Percentiles rank a stretch among this genome's conserved stretches.
These are phyloP conservation scores for Melieria picta DNA, from an alignment of 2,888 invertebrate genomes.

Conservation along the genomic window DNA sequence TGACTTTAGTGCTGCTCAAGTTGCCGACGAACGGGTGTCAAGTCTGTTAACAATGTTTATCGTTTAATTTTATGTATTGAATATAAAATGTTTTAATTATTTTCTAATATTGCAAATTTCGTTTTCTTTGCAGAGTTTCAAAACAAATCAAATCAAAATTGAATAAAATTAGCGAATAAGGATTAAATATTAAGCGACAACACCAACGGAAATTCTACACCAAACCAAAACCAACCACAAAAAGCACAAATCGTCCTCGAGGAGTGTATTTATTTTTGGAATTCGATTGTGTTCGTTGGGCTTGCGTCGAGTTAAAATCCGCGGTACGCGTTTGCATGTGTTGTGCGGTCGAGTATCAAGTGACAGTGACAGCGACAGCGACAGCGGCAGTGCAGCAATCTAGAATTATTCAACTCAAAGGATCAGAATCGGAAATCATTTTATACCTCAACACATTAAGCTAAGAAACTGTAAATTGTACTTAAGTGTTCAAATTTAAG, in stretches of 20 bases:
- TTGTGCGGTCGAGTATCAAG: constrained; percentile 6
- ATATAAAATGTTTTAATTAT: constrained; percentile 2
- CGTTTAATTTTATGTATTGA: background rate
- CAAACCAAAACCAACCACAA: constrained; percentile 37
- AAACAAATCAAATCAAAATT: constrained; percentile 65
- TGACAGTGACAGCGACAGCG: constrained; percentile 32
- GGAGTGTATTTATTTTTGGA: no score
- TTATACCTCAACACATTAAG: constrained; percentile 61
- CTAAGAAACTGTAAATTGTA: constrained; percentile 59
- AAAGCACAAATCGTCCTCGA: background rate
- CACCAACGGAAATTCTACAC: constrained; percentile 52
- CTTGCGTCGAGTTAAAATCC: no score
- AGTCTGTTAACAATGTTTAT: no score
- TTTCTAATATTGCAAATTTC: constrained; percentile 26
- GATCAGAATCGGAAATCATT: constrained; percentile 63
- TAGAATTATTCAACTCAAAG: constrained; percentile 47
- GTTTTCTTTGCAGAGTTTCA: constrained; percentile 60
- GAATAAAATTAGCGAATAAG: constrained; percentile 59
- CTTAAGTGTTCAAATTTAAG: constrained; percentile 65
- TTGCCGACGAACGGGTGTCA: no score
- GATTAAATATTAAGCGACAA: constrained; percentile 56
- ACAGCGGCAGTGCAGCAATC: constrained; percentile 38
- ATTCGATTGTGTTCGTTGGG: no score
- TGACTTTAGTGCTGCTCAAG: no score
- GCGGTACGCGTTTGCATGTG: constrained; percentile 38